A percentile compares a stretch with the other conserved stretches of the same genome.
phyloP scores from a whole-genome alignment of 2,797 vertebrate species.

The Hemitrygon akajei region DNA sequence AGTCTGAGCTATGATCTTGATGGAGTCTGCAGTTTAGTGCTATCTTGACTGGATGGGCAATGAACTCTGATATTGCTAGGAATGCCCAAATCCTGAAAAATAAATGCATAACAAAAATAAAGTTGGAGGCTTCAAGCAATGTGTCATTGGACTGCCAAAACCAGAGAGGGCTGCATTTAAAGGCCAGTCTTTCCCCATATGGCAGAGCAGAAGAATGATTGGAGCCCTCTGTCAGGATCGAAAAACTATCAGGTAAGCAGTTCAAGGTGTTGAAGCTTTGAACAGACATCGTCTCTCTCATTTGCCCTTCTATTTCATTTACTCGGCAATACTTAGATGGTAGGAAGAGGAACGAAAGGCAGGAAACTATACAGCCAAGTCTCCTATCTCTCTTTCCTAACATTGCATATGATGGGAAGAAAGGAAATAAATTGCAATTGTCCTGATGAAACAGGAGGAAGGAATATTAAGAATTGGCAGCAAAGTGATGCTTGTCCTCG shows the following conservation, averaged over 20 bases:
- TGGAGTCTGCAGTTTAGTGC: too few species aligned
- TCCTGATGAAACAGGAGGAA: not conserved
- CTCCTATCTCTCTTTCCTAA: not conserved
- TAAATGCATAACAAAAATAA: not conserved
- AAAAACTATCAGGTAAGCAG: not conserved
- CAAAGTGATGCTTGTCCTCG: not conserved
- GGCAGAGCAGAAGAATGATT: not conserved
- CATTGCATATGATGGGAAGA: not conserved
- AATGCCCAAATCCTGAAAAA: too few species aligned
- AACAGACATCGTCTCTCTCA: not conserved
- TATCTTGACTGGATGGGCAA: too few species aligned
- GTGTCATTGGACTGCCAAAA: not conserved
- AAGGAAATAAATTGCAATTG: not conserved
- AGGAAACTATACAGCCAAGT: not conserved
- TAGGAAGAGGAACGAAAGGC: not conserved
- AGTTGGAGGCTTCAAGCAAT: not conserved
- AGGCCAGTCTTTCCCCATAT: not conserved
- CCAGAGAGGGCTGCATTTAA: not conserved
- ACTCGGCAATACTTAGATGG: too few species aligned
- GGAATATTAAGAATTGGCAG: not conserved
- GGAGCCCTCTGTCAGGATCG: not conserved
- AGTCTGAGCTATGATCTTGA: too few species aligned
- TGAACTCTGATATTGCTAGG: too few species aligned
- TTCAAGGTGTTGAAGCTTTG: not conserved
- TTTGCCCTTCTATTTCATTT: not conserved